These are phyloP conservation scores for Nephotettix cincticeps DNA, from an alignment of 1,140 invertebrate species.

Conservation along the genomic window DNA sequence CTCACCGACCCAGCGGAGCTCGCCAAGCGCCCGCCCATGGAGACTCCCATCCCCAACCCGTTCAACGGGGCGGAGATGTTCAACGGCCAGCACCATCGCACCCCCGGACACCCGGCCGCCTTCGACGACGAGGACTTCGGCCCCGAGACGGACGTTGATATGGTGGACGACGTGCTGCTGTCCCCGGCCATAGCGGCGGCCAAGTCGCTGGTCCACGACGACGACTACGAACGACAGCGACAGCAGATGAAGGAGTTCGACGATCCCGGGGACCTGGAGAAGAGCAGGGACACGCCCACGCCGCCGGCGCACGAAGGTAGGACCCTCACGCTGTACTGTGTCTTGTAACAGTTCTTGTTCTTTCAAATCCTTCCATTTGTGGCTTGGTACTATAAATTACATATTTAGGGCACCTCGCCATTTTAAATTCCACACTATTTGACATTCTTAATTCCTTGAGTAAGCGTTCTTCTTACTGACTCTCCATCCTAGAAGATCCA, in stretches of 20 bases:
- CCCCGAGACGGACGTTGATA: constrained; percentile 61
- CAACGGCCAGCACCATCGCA: background rate
- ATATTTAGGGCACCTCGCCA: too few species aligned
- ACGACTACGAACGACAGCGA: constrained; percentile 36
- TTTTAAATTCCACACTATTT: too few species aligned
- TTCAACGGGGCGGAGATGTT: constrained; percentile 31
- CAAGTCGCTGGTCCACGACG: constrained; percentile 28
- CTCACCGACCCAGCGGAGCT: constrained; percentile 69
- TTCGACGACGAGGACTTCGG: constrained; percentile 59
- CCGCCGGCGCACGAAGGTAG: constrained; percentile 55
- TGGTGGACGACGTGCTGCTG: constrained; percentile 51
- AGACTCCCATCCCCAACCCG: constrained; percentile 53
- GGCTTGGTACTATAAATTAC: too few species aligned
- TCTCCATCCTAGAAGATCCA: too few species aligned
- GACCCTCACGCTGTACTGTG: too few species aligned
- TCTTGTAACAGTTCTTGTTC: too few species aligned
- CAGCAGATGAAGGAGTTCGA: constrained; percentile 41
- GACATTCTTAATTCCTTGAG: too few species aligned
- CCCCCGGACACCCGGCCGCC: constrained; percentile 47
- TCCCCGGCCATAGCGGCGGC: constrained; percentile 31
- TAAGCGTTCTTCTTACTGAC: too few species aligned
- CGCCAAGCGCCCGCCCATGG: constrained; percentile 61
- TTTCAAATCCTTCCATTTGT: too few species aligned
- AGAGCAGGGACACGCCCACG: constrained; percentile 51
- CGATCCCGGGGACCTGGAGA: constrained; percentile 30